These are phyloP conservation scores for Squalus acanthias DNA, from an alignment of 2,797 vertebrate species.

Conservation along the genomic window DNA sequence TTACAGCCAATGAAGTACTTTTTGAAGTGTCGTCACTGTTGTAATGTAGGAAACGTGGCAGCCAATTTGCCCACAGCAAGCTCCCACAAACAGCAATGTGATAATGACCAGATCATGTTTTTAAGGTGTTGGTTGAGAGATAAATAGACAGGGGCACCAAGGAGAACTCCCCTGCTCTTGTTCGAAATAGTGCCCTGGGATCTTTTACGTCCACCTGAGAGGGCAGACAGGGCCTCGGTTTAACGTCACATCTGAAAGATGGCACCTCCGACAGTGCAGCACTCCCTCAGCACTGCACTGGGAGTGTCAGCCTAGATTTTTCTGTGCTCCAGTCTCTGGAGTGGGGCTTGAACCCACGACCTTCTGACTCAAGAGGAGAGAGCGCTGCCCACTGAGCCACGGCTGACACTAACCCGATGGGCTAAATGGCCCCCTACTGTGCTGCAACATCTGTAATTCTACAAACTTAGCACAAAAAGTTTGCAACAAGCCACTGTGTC, in stretches of 20 bases:
- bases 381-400: neutral
- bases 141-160: neutral
- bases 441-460: neutral
- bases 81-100: neutral
- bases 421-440: neutral
- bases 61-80: neutral
- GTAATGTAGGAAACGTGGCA: neutral
- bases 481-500: neutral
- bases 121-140: neutral
- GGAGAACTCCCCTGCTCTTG: neutral
- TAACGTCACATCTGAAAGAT: neutral
- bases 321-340: neutral
- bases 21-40: neutral
- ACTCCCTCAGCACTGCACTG: neutral
- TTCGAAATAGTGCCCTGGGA: neutral
- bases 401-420: neutral
- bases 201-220: neutral
- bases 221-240: neutral
- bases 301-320: neutral
- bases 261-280: neutral
- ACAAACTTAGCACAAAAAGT: too few relatives aligned
- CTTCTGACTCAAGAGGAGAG: too few relatives aligned
- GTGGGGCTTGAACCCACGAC: neutral
- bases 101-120: neutral
- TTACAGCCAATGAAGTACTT: neutral